Base-by-base conservation (phyloP, 2,888 invertebrate genomes). In the Pristionchus fissidentatus region DNA sequence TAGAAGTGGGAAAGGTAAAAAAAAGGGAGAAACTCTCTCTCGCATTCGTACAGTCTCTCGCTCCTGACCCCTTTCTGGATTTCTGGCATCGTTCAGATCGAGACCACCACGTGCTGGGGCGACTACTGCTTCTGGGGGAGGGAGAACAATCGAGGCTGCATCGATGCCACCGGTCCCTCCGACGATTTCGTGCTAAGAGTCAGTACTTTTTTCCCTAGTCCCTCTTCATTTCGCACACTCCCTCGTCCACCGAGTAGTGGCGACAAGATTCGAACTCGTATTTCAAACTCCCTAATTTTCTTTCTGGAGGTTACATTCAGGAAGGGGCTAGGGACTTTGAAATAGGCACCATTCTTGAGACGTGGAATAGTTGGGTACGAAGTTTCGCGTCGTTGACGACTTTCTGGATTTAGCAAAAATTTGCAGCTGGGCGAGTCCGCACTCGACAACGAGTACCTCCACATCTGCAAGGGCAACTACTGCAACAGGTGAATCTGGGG, bases 401-500 rank as follows among this genome's bases (percentile, higher is more conserved):
- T 62, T 62, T 32, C 35, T 62, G 15, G 19, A 15, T 62, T 62
- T 62, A 35, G 62, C 62, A 32, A 62, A 0, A 35, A 62, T 35
- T 32, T 62, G 19, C 66, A 66, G 66, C 38, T 66, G 15, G 66
- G 66, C 0, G 66, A 66, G 41, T 66, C 66, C 3, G 19, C 38
- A 1, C 22, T 29, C 38, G 29, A 66, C 38, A 38, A 19, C 22
- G 22, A 66, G 7, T 66, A 38, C 38, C 13, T 66, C 22, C 22
- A 38, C 0, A 66, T 66, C 22, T 66, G 66, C 38, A n/a, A 66
- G 41, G 66, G 66, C 35, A 22, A 66, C 66, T 66, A 38, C 66
- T 66, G 66, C n/a, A 66, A 66, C 38, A 66, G 66, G 66, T 66
- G 22, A 1, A 38, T 32, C 8, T 2, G 22, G n/a, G n/a, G n/a